Base-by-base conservation (phyloP, 2,888 invertebrate species). In the Drepana falcataria region DNA sequence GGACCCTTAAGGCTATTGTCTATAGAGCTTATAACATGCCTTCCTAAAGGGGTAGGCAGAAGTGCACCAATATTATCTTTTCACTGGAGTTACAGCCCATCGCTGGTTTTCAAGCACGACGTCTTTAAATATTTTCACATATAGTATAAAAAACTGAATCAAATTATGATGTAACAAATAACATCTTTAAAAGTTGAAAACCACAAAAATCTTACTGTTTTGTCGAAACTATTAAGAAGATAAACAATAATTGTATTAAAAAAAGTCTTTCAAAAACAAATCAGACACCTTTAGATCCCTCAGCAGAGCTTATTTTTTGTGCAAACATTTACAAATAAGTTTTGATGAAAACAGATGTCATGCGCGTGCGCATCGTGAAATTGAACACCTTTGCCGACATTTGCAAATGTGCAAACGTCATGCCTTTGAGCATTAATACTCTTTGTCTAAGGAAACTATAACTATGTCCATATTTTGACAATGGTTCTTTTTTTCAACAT, bases 321-420 rank as follows among this genome's bases (percentile, higher is more conserved):
- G 73, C 73, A 66, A 75, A 71, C 44, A 44, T 72, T 63, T 72
- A 73, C 70, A 65, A 63, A 59, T 69, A 68, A 74, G 75, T 69
- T 73, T 74, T 73, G 69, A 71, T 66, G 69, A 59, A 61, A 78
- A 73, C 83, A 85, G 77, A 79, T 83, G 83, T 73, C 71, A 60
- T 59, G 71, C 85, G 84, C 85, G 83, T 83, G 87, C 83, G 79
- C 74, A 71, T 71, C 49, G 72, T 34, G 34, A 44, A 44, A 44
- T 44, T 9, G 40, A 77, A 79, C 88, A 88, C 88, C 88, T 88
- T 87, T 83, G 48, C 72, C 69, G 77, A 76, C 83, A 83, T 87
- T 86, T 84, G 85, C 75, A 61, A 74, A 71, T 61, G 70, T 64
- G 6, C 44, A 62, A 73, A 55, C 62, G 35, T 40, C 35, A 48